Evolutionary conservation across 2,113 vertebrate species (phyloP).

Genomic region (Corythornis cristatus): DNA sequence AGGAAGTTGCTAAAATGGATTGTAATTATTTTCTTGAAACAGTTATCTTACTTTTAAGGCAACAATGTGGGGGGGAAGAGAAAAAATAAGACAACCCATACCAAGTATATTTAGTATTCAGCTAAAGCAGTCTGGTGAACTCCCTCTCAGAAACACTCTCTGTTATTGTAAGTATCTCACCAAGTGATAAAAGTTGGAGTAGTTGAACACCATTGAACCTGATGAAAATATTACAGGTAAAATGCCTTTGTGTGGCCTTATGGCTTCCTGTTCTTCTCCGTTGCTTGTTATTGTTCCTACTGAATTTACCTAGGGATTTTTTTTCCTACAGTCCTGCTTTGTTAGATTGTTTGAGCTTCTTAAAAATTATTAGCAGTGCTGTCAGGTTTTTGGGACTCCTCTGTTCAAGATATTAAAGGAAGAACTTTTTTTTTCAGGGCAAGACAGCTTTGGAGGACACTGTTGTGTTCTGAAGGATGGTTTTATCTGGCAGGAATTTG

Average conservation of each 20-base stretch:
- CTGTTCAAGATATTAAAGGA: neutral
- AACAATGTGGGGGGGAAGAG: accelerated
- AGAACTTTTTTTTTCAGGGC: accelerated
- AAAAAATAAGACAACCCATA: neutral
- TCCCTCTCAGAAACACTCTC: neutral
- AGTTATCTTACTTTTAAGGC: neutral
- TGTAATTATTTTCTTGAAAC: neutral
- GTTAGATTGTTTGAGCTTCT: neutral
- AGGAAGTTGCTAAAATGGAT: neutral
- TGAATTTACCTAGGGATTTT: neutral
- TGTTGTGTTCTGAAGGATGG: neutral
- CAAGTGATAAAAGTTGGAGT: neutral
- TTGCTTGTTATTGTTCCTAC: neutral
- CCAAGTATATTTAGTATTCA: neutral
- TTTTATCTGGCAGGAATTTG: neutral
- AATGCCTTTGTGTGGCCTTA: neutral
- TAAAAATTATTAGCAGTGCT: neutral
- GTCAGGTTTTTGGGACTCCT: neutral
- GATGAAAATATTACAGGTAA: neutral
- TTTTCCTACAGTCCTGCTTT: neutral
- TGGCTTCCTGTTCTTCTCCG: accelerated
- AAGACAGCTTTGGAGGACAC: neutral
- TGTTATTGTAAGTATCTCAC: neutral
- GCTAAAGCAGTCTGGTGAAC: neutral
- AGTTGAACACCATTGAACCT: neutral